Evolutionary conservation across 2,113 vertebrate genomes (phyloP).

Genomic region (Sorex fumeus): DNA sequence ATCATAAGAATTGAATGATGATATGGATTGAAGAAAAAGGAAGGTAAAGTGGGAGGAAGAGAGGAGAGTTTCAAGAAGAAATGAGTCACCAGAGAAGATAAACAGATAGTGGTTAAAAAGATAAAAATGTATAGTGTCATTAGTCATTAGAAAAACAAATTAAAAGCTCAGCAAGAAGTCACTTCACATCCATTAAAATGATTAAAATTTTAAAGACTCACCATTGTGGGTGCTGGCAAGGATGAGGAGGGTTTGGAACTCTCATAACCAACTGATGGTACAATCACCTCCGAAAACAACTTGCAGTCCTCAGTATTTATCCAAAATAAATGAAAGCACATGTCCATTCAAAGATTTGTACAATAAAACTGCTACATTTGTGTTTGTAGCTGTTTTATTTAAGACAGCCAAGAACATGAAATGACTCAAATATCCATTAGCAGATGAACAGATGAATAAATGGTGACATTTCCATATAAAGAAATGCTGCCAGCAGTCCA

Average conservation of each 20-base stretch:
- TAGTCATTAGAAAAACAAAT: conserved; percentile 34
- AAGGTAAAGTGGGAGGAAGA: neutral
- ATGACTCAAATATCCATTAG: neutral
- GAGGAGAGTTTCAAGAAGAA: conserved; percentile 7
- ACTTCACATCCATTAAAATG: neutral
- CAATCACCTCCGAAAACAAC: neutral
- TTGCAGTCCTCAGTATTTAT: conserved; percentile 8
- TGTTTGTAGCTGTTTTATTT: conserved; percentile 5
- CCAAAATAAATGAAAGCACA: neutral
- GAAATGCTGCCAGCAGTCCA: neutral
- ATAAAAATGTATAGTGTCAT: neutral
- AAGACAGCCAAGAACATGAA: conserved; percentile 22
- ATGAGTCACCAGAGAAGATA: conserved; percentile 6
- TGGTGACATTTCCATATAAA: neutral
- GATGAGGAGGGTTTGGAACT: neutral
- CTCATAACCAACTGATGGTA: neutral
- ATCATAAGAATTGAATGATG: too few relatives aligned
- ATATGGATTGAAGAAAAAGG: too few relatives aligned
- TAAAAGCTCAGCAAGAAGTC: conserved; percentile 29
- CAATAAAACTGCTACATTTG: too few relatives aligned
- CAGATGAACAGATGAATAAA: neutral
- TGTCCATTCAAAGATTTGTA: neutral
- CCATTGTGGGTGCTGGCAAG: neutral
- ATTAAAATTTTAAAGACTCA: neutral
- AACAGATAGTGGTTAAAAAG: neutral